Evolutionary conservation across 2,113 vertebrate genomes (phyloP), one percentile per base, ranked within the genome.

Genomic region (Amazona guildingii): DNA sequence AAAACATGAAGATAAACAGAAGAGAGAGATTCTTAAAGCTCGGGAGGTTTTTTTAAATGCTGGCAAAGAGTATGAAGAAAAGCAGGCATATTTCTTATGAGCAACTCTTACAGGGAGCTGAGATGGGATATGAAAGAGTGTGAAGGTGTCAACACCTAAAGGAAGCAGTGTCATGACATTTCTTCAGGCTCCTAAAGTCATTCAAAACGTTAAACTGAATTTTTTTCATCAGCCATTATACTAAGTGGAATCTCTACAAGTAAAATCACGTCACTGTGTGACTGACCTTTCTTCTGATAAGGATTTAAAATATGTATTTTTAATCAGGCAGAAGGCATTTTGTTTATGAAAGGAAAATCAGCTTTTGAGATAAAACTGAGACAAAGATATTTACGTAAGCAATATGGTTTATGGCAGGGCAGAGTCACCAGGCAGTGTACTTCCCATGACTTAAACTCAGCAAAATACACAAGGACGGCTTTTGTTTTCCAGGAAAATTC

Each of bases 181-280:
- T 88, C 55, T 92, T 86, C 35, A 83, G 83, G 57, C 33, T 76
- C 9, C 35, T 48, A 72, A 86, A 93, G 70, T 86, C 17, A 55
- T 94, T 90, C 66, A 75, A 61, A 55, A 88, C 6, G 51, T 90
- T 94, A 78, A 92, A 93, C 15, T 51, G 68, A 93, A 93, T 75
- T 79, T 92, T 68, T 92, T 83, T 72, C 8, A 9, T 77, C 66
- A 90, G 84, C 52, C 21, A 78, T 67, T 85, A 90, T 31, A 52
- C 29, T 67, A 72, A 90, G 33, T 62, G 61, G 78, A 94, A 94
- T 83, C 66, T 70, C 66, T 66, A 57, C 33, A 92, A 90, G 77
- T 37, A 69, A 92, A 92, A 95, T 59, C 72, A 63, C 37, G 64
- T 59, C 41, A 37, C 16, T 74, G 12, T n/a, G 35, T 70, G 75